Evolutionary conservation across 1,140 invertebrate species (phyloP), one percentile per base, ranked within the genome.

Genomic region (Muscidifurax raptorellus): DNA sequence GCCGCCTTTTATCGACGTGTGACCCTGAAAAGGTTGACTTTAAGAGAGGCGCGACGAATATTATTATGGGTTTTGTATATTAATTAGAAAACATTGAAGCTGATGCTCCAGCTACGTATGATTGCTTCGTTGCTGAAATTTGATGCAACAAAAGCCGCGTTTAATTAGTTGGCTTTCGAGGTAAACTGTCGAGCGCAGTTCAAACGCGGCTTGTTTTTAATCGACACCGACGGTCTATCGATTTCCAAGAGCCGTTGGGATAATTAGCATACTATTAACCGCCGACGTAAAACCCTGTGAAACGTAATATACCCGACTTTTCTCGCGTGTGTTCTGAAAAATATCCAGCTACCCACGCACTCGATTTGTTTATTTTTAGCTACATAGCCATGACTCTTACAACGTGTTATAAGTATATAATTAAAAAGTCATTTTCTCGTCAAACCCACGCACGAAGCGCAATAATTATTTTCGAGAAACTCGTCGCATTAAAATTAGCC

Each of bases 1-100:
- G 71, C 13, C 32, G 69, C 27, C 69, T 72, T 74, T 74, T 74
- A 40, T 74, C 71, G 32, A 36, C 22, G 32, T 32, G 32, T 32
- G 32, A n/a, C 5, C 6, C 52, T 18, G 18, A 59, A 59, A 1
- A 13, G 52, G 52, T 59, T 59, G 22, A 7, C n/a, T 59, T 59
- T 59, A 4, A 4, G 15, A 18, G 15, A 59, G 52, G 22, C 52
- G 52, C 15, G 52, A 59, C 52, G 52, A 59, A 22, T 59, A n/a
- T 59, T 59, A 1, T 9, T 40, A 40, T 40, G n/a, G n/a, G n/a
- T n/a, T n/a, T n/a, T n/a, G 7, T 40, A 40, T 40, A 9, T 10
- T 6, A 40, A 32, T 40, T 40, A 6, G 5, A 9, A 40, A 40
- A 40, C 36, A 40, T 40, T 10, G 6, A 40, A 40, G 36, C 36